Evolutionary conservation across 1,140 invertebrate genomes (phyloP), one percentile per base, ranked within the genome.

Genomic region (Sipha flava): DNA sequence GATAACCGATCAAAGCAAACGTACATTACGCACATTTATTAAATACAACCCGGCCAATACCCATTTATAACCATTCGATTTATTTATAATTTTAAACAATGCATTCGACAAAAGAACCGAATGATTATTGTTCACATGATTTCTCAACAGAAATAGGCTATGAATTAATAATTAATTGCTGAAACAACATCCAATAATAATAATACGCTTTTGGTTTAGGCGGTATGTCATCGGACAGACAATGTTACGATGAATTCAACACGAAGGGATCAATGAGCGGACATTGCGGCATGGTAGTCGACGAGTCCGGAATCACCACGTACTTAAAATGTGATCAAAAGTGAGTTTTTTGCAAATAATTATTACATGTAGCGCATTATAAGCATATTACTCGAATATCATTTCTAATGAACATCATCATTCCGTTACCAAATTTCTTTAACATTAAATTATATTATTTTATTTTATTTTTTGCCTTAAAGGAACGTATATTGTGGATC

Each of bases 191-290:
- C 21, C 14, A 6, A 43, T 43, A 43, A 43, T 43, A 43, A 43
- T 43, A 43, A 5, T 18, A 18, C 62, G 73, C 79, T 47, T 79
- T 29, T 2, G 80, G 81, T 81, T 83, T 83, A 88, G 92, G 91
- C 7, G 91, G 92, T 1, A 86, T 88, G 70, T 90, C 90, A 0
- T 93, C 92, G 2, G 93, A 96, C 84, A 88, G 90, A 57, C 89
- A 95, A 82, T 98, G 96, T 86, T 98, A 93, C 86, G 92, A 95
- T 81, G 91, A 95, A 84, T 98, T 97, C 86, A 98, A 98, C 86
- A 92, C 94, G 0, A 94, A 96, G 84, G 96, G 96, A 14, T 94
- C 93, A 5, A 92, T 94, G 70, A 96, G 93, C 82, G 96, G 96
- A 0, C 95, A 98, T 85, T 98, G 96, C 86, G 96, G 96, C 1